Evolutionary conservation across 2,113 vertebrate species (phyloP).

Genomic region (Myotis yumanensis): DNA sequence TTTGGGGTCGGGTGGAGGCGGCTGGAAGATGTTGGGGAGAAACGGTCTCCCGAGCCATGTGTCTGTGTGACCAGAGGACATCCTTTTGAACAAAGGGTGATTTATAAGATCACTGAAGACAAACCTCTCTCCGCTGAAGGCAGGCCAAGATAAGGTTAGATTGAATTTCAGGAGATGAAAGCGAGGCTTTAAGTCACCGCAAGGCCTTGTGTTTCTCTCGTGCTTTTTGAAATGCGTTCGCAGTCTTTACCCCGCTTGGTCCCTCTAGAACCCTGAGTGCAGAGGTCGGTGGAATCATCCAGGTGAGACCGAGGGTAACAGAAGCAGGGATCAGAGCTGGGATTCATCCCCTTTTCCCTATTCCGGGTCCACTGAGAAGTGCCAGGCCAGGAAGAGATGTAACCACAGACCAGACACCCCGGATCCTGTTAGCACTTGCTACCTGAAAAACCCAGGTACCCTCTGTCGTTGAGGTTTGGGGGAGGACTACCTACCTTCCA

Average conservation of each 20-base stretch:
- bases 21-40: background rate
- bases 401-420: too few relatives aligned
- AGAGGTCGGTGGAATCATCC: background rate
- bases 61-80: background rate
- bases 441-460: background rate
- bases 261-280: conserved; percentile 36
- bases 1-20: background rate
- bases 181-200: background rate
- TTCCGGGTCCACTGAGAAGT: background rate
- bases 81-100: conserved; percentile 13
- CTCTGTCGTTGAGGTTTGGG: background rate
- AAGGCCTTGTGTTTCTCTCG: conserved; percentile 57
- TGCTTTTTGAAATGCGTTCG: conserved; percentile 59
- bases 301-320: background rate
- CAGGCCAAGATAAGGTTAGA: background rate
- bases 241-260: conserved; percentile 51
- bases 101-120: conserved; percentile 4
- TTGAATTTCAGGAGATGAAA: conserved; percentile 60
- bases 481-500: background rate
- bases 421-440: background rate
- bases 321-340: background rate
- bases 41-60: background rate
- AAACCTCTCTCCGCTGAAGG: conserved; percentile 31
- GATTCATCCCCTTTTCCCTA: background rate
- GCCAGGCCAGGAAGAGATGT: background rate